Conservation (phyloP, 2,113 vertebrate genomes). For the Caretta caretta region DNA sequence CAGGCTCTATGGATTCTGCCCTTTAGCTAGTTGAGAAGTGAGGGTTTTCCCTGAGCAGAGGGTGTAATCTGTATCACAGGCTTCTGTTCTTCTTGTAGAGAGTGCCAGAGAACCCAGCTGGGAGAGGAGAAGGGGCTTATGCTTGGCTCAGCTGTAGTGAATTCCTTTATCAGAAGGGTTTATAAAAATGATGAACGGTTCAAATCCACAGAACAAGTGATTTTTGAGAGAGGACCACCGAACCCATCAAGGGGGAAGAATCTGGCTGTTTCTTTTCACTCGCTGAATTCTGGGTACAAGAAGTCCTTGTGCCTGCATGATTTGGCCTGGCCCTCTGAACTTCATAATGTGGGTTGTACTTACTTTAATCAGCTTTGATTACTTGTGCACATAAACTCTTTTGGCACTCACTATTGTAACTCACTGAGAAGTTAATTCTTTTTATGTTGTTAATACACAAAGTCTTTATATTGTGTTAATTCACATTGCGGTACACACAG, state of each 20-base stretch:
- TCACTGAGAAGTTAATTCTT: neutral
- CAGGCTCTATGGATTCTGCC: neutral
- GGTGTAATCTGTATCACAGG: neutral
- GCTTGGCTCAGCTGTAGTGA: neutral
- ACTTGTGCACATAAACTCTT: neutral
- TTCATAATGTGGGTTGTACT: neutral
- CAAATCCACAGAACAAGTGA: neutral
- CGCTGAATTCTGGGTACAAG: neutral
- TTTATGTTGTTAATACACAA: neutral
- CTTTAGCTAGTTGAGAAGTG: neutral
- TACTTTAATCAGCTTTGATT: neutral
- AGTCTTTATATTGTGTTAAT: neutral
- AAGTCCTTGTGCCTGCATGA: neutral
- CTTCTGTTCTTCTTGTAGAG: neutral
- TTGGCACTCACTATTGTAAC: neutral
- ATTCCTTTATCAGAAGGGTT: fast-evolving
- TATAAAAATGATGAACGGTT: neutral
- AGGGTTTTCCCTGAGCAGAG: neutral
- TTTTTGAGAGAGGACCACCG: neutral
- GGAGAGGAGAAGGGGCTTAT: neutral
- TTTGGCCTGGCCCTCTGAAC: neutral
- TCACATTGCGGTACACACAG: neutral
- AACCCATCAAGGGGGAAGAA: neutral
- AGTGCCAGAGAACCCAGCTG: neutral
- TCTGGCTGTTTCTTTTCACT: neutral